Conservation (phyloP, 1,140 invertebrate species). For the Drosophila willistoni region DNA sequence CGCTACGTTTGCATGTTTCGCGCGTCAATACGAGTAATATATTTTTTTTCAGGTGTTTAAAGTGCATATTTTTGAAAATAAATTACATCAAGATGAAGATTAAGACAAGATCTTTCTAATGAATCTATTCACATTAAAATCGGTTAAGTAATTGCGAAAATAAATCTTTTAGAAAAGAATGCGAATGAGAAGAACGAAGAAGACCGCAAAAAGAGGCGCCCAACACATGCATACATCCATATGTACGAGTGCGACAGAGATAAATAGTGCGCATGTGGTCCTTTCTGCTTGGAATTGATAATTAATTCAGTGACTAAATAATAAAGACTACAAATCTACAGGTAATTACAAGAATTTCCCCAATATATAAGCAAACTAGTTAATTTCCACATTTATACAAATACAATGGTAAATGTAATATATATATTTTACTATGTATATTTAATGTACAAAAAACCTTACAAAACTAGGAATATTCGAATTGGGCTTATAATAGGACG, state of each 20-base stretch:
- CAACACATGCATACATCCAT: not conserved
- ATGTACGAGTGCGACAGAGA: not conserved
- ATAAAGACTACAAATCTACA: too few species aligned
- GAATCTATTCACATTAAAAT: not conserved
- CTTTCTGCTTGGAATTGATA: too few species aligned
- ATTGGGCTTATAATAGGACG: not conserved
- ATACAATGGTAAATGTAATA: not conserved
- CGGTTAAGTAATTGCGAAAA: not conserved
- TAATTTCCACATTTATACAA: not conserved
- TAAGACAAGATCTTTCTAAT: not conserved
- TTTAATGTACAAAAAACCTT: conserved; percentile 4
- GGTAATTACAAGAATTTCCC: too few species aligned
- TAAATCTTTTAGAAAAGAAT: not conserved
- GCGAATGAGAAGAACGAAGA: too few species aligned
- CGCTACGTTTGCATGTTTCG: not conserved
- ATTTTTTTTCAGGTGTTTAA: not conserved
- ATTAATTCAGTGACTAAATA: not conserved
- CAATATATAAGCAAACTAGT: not conserved
- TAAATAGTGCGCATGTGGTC: not conserved
- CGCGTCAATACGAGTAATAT: not conserved
- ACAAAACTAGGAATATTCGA: not conserved
- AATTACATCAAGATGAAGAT: not conserved
- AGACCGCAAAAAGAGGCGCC: not conserved
- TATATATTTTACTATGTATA: conserved; percentile 1
- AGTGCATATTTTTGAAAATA: not conserved